phyloP scores from a whole-genome alignment of 2,888 invertebrate genomes.

The Chalcis sispes region DNA sequence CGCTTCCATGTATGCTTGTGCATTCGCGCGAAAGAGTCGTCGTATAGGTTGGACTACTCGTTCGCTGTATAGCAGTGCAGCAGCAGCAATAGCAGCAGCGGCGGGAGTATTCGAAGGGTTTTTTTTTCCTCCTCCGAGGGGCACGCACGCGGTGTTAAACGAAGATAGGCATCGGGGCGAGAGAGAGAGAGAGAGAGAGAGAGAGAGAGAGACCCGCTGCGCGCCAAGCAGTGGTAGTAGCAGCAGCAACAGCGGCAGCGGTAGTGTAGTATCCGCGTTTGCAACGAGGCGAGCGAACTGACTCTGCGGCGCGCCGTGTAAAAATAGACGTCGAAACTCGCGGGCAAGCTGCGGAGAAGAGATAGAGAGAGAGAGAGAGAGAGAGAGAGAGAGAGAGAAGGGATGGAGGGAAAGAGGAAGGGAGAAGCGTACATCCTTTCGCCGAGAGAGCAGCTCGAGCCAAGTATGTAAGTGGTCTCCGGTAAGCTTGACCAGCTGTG shows the following conservation, averaged over 20 bases:
- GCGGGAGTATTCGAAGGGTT: conserved; percentile 30
- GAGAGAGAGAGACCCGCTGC: too few relatives aligned
- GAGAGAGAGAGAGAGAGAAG: conserved; percentile 14
- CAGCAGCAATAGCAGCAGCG: too few relatives aligned
- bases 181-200: too few relatives aligned
- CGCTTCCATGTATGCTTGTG: too few relatives aligned
- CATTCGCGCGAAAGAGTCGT: conserved; percentile 20
- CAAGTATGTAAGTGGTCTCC: conserved; percentile 69
- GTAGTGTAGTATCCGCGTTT: neutral
- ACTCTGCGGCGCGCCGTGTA: conserved; percentile 55
- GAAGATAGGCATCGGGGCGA: conserved; percentile 59
- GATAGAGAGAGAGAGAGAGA: neutral
- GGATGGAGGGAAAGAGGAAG: neutral
- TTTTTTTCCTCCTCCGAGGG: conserved; percentile 26
- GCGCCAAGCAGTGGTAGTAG: too few relatives aligned
- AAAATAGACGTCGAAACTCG: conserved; percentile 65
- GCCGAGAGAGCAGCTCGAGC: conserved; percentile 58
- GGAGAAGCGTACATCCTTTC: conserved; percentile 64
- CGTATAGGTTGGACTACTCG: neutral
- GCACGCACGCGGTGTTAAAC: conserved; percentile 56
- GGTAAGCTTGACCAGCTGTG: conserved; percentile 46
- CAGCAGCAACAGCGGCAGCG: conserved; percentile 1
- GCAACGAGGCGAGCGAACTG: conserved; percentile 34
- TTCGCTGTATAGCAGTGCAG: too few relatives aligned
- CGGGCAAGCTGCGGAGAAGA: neutral